Evolutionary conservation across 1,140 invertebrate genomes (phyloP).

Genomic region (Brachionus paranguensis): DNA sequence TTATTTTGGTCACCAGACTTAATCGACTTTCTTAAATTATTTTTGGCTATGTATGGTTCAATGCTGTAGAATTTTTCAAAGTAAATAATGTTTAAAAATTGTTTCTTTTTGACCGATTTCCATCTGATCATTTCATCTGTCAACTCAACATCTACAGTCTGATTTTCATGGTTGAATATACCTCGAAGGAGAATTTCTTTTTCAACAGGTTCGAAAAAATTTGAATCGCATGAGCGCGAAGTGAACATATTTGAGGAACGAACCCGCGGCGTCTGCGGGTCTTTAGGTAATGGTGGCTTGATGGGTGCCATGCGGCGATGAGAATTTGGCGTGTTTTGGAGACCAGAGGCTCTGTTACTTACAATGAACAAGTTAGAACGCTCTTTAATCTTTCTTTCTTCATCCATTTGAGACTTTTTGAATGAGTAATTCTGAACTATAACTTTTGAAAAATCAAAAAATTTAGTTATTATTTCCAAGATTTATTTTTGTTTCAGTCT

Average conservation of each 20-base stretch:
- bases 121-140: not conserved
- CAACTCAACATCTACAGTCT: not conserved
- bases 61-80: not conserved
- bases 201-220: not conserved
- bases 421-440: not conserved
- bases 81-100: not conserved
- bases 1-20: not conserved
- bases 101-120: not conserved
- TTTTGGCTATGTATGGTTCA: not conserved
- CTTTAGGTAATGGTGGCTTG: not conserved
- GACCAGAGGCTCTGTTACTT: not conserved
- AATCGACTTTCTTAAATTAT: not conserved
- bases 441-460: not conserved
- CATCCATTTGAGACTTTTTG: not conserved
- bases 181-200: not conserved
- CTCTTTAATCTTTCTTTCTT: not conserved
- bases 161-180: not conserved
- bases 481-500: not conserved
- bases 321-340: not conserved
- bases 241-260: not conserved
- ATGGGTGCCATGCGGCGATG: not conserved
- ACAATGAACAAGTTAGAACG: not conserved
- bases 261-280: not conserved
- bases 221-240: not conserved
- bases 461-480: not conserved